These are phyloP conservation scores for Limenitis camilla DNA, from an alignment of 2,888 invertebrate genomes.

Conservation along the genomic window DNA sequence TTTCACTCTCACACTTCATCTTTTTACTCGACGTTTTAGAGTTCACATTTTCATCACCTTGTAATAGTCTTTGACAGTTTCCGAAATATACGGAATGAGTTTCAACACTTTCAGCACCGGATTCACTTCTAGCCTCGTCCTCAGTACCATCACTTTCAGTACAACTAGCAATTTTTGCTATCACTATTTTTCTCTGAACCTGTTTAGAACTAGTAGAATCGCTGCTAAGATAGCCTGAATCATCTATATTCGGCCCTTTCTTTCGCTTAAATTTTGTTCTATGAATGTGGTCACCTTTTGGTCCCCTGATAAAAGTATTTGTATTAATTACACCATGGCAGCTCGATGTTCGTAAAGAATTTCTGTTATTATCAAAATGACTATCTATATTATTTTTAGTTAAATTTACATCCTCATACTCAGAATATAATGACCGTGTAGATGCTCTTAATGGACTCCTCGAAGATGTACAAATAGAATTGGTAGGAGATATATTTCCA, in stretches of 20 bases:
- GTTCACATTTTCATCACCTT: constrained; percentile 37
- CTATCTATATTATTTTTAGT: constrained; percentile 28
- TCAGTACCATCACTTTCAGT: constrained; percentile 87
- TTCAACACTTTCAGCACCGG: constrained; percentile 89
- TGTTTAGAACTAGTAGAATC: constrained; percentile 79
- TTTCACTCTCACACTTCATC: constrained; percentile 18
- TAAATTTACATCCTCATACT: constrained; percentile 56
- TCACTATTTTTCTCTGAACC: constrained; percentile 55
- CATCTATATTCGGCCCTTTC: constrained; percentile 73
- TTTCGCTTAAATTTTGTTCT: constrained; percentile 48
- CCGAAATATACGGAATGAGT: constrained; percentile 91
- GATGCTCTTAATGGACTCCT: constrained; percentile 68
- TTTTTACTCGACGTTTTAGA: constrained; percentile 23
- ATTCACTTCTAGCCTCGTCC: constrained; percentile 88
- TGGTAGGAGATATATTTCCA: constrained; percentile 23
- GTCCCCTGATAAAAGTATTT: constrained; percentile 54
- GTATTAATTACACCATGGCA: constrained; percentile 43
- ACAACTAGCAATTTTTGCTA: constrained; percentile 73
- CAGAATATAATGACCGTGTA: constrained; percentile 67
- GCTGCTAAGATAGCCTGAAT: constrained; percentile 90
- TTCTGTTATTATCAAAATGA: constrained; percentile 35
- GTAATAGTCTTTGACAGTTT: constrained; percentile 74
- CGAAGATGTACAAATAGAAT: constrained; percentile 44
- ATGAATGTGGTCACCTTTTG: constrained; percentile 39
- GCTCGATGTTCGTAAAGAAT: constrained; percentile 37